Conservation (phyloP, 2,113 vertebrate species). For the human (Homo sapiens) region GRCh38 chr1:118440501-118441000, state of each 20-base stretch:
- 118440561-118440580: conserved; percentile 86
- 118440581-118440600: conserved; percentile 87
- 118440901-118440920: background rate
- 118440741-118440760: conserved; percentile 77
- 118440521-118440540: conserved; percentile 69
- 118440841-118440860: background rate
- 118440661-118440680: conserved; percentile 86
- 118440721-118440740: conserved; percentile 83
- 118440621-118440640: conserved; percentile 83
- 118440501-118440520: conserved; percentile 67
- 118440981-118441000: conserved; percentile 58
- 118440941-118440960: background rate
- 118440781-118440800: conserved; percentile 20
- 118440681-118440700: conserved; percentile 86
- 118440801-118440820: background rate
- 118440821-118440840: background rate
- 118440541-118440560: conserved; percentile 80
- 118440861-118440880: background rate
- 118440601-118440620: conserved; percentile 86
- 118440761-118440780: conserved; percentile 69
- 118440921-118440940: conserved; percentile 17
- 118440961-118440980: conserved; percentile 11
- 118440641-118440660: conserved; percentile 77
- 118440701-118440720: conserved; percentile 87
- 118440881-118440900: background rate